These are phyloP conservation scores for Agelas oroides DNA, from an alignment of 37 sponge, comb jelly and placozoan species.

Conservation along the genomic window DNA sequence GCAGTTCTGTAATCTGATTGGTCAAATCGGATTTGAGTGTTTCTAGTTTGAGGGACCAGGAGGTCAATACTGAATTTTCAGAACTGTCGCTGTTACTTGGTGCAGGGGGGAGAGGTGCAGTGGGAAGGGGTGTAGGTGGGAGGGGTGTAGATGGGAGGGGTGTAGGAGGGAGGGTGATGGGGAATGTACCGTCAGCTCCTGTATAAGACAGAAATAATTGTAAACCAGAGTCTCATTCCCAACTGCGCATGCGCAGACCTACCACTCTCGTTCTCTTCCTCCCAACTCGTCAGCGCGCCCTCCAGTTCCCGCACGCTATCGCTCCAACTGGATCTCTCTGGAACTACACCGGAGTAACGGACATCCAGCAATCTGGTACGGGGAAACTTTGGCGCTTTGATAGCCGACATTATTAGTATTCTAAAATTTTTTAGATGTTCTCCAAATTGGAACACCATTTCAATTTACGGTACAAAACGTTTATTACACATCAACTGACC, in stretches of 20 bases:
- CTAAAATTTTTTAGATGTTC: no score
- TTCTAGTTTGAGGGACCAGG: neutral
- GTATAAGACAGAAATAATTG: neutral
- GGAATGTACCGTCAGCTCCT: neutral
- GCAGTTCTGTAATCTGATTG: slow-evolving; percentile 12
- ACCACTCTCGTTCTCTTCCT: no score
- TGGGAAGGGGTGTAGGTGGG: slow-evolving; percentile 6
- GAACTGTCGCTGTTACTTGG: no score
- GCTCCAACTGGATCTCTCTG: neutral
- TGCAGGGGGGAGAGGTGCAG: neutral
- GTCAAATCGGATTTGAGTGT: neutral
- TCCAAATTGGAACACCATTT: no score
- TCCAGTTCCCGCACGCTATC: slow-evolving; percentile 2
- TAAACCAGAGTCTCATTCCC: no score
- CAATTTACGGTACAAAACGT: no score
- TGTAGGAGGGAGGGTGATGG: slow-evolving; percentile 12
- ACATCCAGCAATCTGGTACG: slow-evolving; percentile 14
- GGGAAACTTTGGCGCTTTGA: neutral
- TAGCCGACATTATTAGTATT: no score
- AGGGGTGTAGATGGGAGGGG: slow-evolving; percentile 5
- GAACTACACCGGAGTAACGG: slow-evolving; percentile 2
- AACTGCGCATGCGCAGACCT: no score
- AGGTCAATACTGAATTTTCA: neutral
- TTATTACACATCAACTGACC: no score
- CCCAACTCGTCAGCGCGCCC: neutral